Base-by-base conservation (phyloP, 1,140 invertebrate genomes). In the Pseudomyrmex cubaensis region DNA sequence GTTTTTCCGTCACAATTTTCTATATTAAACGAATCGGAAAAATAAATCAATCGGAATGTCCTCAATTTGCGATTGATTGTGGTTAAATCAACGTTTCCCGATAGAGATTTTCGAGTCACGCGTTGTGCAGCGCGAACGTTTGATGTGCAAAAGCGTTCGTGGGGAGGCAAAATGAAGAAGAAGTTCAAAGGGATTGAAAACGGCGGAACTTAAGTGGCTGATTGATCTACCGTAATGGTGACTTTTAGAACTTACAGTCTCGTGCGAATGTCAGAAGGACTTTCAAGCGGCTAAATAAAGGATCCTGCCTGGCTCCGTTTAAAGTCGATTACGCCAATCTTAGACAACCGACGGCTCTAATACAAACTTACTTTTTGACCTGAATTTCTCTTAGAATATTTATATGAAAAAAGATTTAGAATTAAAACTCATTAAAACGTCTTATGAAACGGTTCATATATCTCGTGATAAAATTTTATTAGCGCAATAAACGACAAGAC, bases 171-270 rank as follows among this genome's bases (percentile, higher is more conserved):
- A 70, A 80, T 7, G 74, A 20, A n/a, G 48, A 57, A 35, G 48
- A 8, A 72, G 54, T 72, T 80, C 66, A 80, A 80, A 80, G 76
- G 54, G 44, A 8, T 50, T 70, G 56, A 48, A 72, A 80, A 61
- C 76, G 20, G 54, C 20, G 20, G 44, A 22, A 12, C n/a, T 61
- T 80, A 59, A 80, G 46, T 69, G 76, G 44, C 76, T 80, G 76
- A 70, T 50, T 72, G 56, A 80, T 78, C 35, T 48, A 15, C 9
- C 9, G 61, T 64, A 64, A 76, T 63, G 9, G 52, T 69, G 64
- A 78, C 66, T 78, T 57, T 78, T 48, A 70, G 44, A 20, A 7
- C n/a, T 59, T 52, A 9, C 48, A 64, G 35, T 35, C 10, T 46
- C 9, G 50, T 17, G 25, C 61, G 25, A 44, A 48, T 78, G 52